Base-by-base conservation (phyloP, 2,888 invertebrate genomes). In the Heliconius hortense region DNA sequence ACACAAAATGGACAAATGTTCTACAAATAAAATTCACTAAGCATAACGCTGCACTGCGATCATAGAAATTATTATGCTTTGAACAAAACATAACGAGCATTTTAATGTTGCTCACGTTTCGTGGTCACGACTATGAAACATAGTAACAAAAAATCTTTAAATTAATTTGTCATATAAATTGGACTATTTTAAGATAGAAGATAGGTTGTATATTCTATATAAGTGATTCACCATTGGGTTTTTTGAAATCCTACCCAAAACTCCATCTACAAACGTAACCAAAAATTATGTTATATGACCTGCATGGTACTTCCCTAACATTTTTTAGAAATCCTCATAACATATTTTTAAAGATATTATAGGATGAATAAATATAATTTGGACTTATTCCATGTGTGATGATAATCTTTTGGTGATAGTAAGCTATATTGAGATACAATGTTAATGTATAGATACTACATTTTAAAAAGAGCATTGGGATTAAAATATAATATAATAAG, bases 61-160 rank as follows among this genome's bases (percentile, higher is more conserved):
- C 63, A 64, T 64, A 13, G 31, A 21, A 31, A 35, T 35, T 63
- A 31, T 63, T 28, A 63, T n/a, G 31, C 63, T 63, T 64, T 59
- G 66, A 53, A 74, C 48, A 72, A 43, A 60, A 67, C 62, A 72
- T 72, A 43, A 67, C 35, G 63, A 28, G 21, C 21, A 31, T 63
- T 63, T 63, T 63, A 63, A 21, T 31, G 7, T 64, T 35, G 11
- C 35, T 73, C 77, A 77, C 76, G 76, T 73, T 62, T 71, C 67
- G 56, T 21, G 7, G 7, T 71, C 66, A 73, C 75, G 75, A 73
- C 48, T 69, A 26, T 64, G 24, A 43, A 68, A 68, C 71, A 67
- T 53, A 59, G 67, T 75, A 53, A 56, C 69, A 48, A 26, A 70
- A 74, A 56, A 28, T 31, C 3, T 56, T n/a, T 31, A 56, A n/a